A percentile compares a stretch with the other conserved stretches of the same genome.
These are phyloP conservation scores for Drosophila yooni DNA, from an alignment of 2,888 invertebrate genomes.

Conservation along the genomic window DNA sequence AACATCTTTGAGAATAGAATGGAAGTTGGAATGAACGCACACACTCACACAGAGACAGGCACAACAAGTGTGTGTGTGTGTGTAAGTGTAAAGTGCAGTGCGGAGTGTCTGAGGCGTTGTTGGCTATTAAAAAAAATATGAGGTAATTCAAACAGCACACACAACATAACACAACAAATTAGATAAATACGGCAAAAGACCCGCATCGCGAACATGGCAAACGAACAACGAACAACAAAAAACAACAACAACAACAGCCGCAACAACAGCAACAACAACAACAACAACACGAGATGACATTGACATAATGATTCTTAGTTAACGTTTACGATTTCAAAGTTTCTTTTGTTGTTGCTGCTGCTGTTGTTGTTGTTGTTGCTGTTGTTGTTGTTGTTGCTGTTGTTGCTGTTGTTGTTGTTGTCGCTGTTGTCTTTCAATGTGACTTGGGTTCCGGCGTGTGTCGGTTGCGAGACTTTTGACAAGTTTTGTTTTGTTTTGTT, in stretches of 20 bases:
- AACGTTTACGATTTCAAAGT: slow-evolving; percentile 65
- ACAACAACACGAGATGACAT: slow-evolving; percentile 61
- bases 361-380: slow-evolving; percentile 12
- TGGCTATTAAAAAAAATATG: slow-evolving; percentile 50
- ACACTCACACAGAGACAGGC: slow-evolving; percentile 9
- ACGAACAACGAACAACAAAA: slow-evolving; percentile 34
- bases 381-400: slow-evolving; percentile 30
- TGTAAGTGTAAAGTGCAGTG: slow-evolving; percentile 57
- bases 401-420: slow-evolving; percentile 32
- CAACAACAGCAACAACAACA: slow-evolving; percentile 24
- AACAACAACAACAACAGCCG: slow-evolving; percentile 8
- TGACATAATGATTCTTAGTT: slow-evolving; percentile 78
- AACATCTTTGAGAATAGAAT: slow-evolving; percentile 68
- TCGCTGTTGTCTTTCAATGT: slow-evolving; percentile 41
- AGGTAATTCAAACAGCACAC: slow-evolving; percentile 67
- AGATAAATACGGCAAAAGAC: slow-evolving; percentile 51
- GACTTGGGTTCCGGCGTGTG: slow-evolving; percentile 57
- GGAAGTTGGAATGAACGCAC: slow-evolving; percentile 29
- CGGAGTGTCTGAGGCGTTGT: slow-evolving; percentile 15
- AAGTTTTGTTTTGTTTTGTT: slow-evolving; percentile 45
- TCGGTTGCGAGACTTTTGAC: slow-evolving; percentile 65
- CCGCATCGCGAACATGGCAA: slow-evolving; percentile 49
- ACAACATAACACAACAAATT: slow-evolving; percentile 52
- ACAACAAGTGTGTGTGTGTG: slow-evolving; percentile 28
- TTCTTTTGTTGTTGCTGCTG: slow-evolving; percentile 34